Evolutionary conservation across 1,140 invertebrate species (phyloP).

Genomic region (Pararge aegeria): DNA sequence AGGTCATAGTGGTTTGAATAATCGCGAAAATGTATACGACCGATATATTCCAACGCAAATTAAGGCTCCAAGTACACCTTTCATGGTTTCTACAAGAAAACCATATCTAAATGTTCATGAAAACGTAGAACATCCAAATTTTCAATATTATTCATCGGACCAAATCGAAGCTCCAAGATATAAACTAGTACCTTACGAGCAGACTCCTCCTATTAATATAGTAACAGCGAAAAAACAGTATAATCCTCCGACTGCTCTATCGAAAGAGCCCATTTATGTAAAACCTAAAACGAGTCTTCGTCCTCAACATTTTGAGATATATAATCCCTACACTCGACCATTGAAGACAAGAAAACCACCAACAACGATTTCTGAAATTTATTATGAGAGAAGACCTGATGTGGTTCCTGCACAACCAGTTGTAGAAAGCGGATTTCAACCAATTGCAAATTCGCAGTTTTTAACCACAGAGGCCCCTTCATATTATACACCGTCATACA

Average conservation of each 20-base stretch:
- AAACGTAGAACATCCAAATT: constrained; percentile 46
- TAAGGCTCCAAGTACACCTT: constrained; percentile 46
- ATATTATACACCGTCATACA: constrained; percentile 37
- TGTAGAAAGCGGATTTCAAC: constrained; percentile 69
- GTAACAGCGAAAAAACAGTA: constrained; percentile 36
- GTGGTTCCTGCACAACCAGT: constrained; percentile 42
- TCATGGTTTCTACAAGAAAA: constrained; percentile 41
- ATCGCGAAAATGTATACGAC: constrained; percentile 42
- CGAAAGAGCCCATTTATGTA: constrained; percentile 51
- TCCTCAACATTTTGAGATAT: constrained; percentile 42
- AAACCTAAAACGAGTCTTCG: constrained; percentile 46
- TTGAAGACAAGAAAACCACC: constrained; percentile 51
- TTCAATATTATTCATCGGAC: constrained; percentile 63
- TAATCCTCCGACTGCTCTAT: constrained; percentile 34
- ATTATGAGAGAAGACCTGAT: constrained; percentile 56
- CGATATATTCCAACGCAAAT: constrained; percentile 47
- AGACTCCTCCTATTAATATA: constrained; percentile 64
- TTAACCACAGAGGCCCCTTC: constrained; percentile 38
- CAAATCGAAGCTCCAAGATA: constrained; percentile 62
- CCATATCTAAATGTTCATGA: constrained; percentile 56
- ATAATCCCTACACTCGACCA: constrained; percentile 40
- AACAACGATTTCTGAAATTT: constrained; percentile 54
- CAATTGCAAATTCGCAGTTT: constrained; percentile 50
- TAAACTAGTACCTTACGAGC: constrained; percentile 75
- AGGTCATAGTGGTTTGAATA: constrained; percentile 22